Percentiles rank a stretch among this genome's conserved stretches.
These are phyloP conservation scores for Xiphorhynchus erythropygius DNA, from an alignment of 2,797 vertebrate genomes.

Conservation along the genomic window DNA sequence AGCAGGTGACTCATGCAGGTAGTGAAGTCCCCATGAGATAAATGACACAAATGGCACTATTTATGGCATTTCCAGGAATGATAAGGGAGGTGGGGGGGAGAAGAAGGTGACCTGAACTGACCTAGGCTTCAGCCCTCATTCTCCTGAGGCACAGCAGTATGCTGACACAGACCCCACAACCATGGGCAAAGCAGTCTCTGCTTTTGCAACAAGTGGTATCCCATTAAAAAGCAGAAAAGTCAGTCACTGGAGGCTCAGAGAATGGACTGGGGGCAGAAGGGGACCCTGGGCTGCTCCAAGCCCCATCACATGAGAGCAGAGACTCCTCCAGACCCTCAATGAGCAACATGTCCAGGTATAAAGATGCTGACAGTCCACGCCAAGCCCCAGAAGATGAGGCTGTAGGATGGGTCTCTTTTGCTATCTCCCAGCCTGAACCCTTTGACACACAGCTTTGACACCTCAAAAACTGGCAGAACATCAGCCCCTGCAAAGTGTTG, in stretches of 20 bases:
- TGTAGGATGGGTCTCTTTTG: background rate
- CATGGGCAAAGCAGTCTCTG: accelerated
- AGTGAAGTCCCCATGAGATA: accelerated
- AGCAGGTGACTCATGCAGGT: background rate
- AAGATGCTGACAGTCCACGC: accelerated
- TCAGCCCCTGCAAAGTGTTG: accelerated
- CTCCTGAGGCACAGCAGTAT: accelerated
- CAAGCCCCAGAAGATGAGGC: background rate
- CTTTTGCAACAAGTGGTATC: accelerated
- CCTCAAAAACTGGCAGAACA: background rate
- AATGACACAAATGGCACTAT: background rate
- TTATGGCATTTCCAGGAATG: background rate
- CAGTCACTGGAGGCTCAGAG: background rate
- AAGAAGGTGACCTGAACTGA: background rate
- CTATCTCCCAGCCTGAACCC: background rate
- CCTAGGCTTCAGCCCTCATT: background rate
- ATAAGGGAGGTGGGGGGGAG: background rate
- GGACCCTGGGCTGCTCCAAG: background rate
- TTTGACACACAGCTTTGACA: background rate
- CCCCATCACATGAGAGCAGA: background rate
- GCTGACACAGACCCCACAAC: background rate
- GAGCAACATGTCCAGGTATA: no score
- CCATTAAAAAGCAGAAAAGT: background rate
- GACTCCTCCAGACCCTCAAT: background rate
- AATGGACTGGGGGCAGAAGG: background rate